Conservation (phyloP, 2,888 invertebrate species). For the Herminia tarsipennalis region DNA sequence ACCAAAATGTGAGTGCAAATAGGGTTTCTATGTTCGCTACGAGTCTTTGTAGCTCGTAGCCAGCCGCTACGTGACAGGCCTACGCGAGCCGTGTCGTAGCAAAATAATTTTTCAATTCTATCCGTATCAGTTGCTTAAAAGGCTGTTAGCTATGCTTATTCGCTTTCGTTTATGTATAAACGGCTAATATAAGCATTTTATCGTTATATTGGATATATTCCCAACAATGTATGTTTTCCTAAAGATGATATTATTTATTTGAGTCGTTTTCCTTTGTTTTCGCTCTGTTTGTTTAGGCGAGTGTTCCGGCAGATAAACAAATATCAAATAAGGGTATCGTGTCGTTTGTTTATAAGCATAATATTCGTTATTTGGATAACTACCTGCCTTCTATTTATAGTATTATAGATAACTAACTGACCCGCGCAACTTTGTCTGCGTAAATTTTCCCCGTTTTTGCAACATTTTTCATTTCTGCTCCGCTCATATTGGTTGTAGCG, state of each 20-base stretch:
- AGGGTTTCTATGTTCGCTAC: conserved; percentile 34
- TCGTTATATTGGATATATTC: conserved; percentile 13
- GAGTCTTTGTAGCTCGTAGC: conserved; percentile 51
- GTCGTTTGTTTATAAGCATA: not conserved
- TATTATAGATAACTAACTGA: too few relatives aligned
- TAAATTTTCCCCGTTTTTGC: too few relatives aligned
- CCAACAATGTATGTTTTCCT: conserved; percentile 11
- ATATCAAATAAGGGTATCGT: too few relatives aligned
- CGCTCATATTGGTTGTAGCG: too few relatives aligned
- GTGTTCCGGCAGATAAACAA: conserved; percentile 10
- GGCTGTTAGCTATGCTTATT: conserved; percentile 9
- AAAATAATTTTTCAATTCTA: conserved; percentile 46
- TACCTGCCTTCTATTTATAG: too few relatives aligned
- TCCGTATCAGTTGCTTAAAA: conserved; percentile 15
- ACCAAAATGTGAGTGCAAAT: conserved; percentile 2
- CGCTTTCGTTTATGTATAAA: not conserved
- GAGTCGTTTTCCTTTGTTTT: conserved; percentile 20
- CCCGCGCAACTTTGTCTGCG: too few relatives aligned
- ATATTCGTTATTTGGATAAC: not conserved
- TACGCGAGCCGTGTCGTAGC: conserved; percentile 52
- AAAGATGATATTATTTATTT: conserved; percentile 13
- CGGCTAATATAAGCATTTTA: not conserved
- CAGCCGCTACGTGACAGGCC: conserved; percentile 60
- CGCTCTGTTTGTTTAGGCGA: conserved; percentile 17
- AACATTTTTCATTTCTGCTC: too few relatives aligned